phyloP scores from a whole-genome alignment of 2,797 vertebrate genomes.

The Rhinoraja longicauda region DNA sequence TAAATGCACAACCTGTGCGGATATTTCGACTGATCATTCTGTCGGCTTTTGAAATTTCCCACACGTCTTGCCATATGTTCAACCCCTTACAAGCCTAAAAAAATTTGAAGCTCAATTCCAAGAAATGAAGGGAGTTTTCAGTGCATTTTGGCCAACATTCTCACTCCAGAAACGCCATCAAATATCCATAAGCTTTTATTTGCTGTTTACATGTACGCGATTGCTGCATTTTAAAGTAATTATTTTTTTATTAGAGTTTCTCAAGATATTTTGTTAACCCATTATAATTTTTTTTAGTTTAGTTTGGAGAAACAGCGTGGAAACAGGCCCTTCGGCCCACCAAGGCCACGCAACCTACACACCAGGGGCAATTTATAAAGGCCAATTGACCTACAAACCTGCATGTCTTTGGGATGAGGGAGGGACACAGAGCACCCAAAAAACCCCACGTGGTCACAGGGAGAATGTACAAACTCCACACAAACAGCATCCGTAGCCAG shows the following conservation, averaged over 20 bases:
- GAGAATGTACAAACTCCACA: too few relatives aligned
- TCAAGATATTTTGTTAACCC: neutral
- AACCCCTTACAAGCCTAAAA: neutral
- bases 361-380: too few relatives aligned
- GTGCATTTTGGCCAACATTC: neutral
- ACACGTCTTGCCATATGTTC: neutral
- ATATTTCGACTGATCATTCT: neutral
- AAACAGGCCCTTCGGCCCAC: too few relatives aligned
- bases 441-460: too few relatives aligned
- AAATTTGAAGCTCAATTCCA: neutral
- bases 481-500: too few relatives aligned
- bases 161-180: neutral
- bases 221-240: too few relatives aligned
- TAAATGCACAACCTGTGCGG: neutral
- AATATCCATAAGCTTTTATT: neutral
- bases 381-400: too few relatives aligned
- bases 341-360: too few relatives aligned
- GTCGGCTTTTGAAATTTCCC: neutral
- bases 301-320: too few relatives aligned
- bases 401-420: too few relatives aligned
- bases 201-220: neutral
- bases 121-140: neutral
- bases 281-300: too few relatives aligned
- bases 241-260: neutral
- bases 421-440: too few relatives aligned